phyloP scores from a whole-genome alignment of 2,797 vertebrate genomes.

The Merluccius polli region DNA sequence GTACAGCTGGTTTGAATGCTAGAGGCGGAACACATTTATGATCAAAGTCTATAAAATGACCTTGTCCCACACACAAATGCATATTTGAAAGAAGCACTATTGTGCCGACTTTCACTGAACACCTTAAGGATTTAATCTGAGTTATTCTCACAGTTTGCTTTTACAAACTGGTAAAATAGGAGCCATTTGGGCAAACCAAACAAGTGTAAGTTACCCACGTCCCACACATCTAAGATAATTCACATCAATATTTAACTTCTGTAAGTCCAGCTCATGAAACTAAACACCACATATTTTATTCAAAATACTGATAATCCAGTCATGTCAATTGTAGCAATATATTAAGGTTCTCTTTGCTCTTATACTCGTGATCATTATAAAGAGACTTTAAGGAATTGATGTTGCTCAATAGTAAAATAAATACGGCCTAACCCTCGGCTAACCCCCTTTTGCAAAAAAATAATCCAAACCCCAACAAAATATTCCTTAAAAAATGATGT shows the following conservation, averaged over 20 bases:
- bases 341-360: background rate
- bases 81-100: background rate
- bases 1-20: background rate
- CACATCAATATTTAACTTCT: background rate
- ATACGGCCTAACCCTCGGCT: background rate
- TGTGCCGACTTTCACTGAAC: background rate
- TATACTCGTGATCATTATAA: background rate
- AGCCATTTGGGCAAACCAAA: background rate
- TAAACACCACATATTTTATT: conserved; percentile 1
- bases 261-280: background rate
- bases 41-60: conserved; percentile 27
- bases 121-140: background rate
- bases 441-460: background rate
- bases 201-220: background rate
- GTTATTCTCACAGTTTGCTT: background rate
- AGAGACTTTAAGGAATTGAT: background rate
- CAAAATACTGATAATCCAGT: background rate
- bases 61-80: background rate
- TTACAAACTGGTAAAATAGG: background rate
- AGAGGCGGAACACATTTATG: conserved; percentile 10
- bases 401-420: background rate
- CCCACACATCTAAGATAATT: background rate
- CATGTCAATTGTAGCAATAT: background rate
- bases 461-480: background rate
- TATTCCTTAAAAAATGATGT: conserved; percentile 35